Evolutionary conservation across 2,797 vertebrate species (phyloP).

Genomic region (Melanotaenia nigrans): DNA sequence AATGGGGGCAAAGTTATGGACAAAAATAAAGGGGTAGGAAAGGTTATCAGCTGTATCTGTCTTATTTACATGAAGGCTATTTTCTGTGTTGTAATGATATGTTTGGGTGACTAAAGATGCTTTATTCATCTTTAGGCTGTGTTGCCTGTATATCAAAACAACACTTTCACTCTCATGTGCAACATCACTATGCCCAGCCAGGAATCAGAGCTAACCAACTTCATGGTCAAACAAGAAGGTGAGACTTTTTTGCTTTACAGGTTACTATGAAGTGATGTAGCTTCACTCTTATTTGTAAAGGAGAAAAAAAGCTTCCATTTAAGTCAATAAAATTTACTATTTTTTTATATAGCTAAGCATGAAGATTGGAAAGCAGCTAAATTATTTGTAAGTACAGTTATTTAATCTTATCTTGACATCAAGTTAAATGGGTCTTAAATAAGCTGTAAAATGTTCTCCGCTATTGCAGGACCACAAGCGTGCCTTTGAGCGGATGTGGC

Average conservation of each 20-base stretch:
- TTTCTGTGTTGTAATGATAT: background rate
- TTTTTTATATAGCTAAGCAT: constrained; percentile 75
- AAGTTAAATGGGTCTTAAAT: background rate
- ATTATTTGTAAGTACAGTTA: constrained; percentile 82
- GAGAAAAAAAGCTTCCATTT: background rate
- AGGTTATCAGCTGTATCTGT: background rate
- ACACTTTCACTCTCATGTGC: constrained; percentile 87
- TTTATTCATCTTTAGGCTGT: constrained; percentile 66
- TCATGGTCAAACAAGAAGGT: constrained; percentile 88
- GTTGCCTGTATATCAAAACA: constrained; percentile 87
- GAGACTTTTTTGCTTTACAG: constrained; percentile 41
- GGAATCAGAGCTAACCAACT: constrained; percentile 79
- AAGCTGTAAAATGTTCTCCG: constrained; percentile 1
- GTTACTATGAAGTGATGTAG: background rate
- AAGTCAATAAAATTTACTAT: background rate
- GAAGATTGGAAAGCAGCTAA: constrained; percentile 90
- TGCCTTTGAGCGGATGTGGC: constrained; percentile 92
- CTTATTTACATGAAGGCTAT: background rate
- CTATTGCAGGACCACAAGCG: constrained; percentile 89
- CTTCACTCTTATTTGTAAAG: background rate
- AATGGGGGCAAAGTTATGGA: constrained; percentile 77
- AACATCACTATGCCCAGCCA: constrained; percentile 86
- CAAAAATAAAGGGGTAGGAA: constrained; percentile 84
- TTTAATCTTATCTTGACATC: background rate
- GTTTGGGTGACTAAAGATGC: background rate